These are phyloP conservation scores for Umimayanthus kanabou DNA, from an alignment of 92 coral and sea anemone species.

Conservation along the genomic window DNA sequence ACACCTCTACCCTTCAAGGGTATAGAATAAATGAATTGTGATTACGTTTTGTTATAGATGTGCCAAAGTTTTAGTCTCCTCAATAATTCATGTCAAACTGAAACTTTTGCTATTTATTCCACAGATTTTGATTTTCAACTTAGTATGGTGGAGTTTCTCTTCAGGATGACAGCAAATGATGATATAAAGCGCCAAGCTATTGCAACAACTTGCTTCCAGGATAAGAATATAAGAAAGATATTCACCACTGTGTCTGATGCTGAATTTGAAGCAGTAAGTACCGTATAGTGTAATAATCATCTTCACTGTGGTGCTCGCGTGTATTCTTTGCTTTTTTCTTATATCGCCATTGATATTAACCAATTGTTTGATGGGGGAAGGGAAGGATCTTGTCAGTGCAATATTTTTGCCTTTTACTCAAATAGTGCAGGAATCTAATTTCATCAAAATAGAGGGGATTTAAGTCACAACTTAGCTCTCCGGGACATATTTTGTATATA, in stretches of 20 bases:
- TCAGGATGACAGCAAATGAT: conserved; percentile 23
- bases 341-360: not conserved
- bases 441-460: no score
- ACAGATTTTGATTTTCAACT: conserved; percentile 42
- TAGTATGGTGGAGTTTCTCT: conserved; percentile 38
- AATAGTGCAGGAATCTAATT: no score
- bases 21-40: not conserved
- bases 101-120: not conserved
- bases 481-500: not conserved
- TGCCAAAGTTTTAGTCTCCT: not conserved
- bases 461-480: not conserved
- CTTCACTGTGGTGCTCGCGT: not conserved
- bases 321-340: not conserved
- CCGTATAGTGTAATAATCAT: not conserved
- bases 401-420: no score
- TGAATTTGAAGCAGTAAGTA: conserved; percentile 33
- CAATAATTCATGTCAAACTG: not conserved
- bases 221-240: conserved; percentile 11
- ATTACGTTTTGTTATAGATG: not conserved
- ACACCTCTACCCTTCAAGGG: no score
- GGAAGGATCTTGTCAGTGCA: no score
- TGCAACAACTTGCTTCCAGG: conserved; percentile 32
- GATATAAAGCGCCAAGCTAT: not conserved
- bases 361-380: not conserved
- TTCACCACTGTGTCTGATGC: not conserved